phyloP scores from a whole-genome alignment of 2,797 vertebrate species.

The Hoplostethus atlanticus region DNA sequence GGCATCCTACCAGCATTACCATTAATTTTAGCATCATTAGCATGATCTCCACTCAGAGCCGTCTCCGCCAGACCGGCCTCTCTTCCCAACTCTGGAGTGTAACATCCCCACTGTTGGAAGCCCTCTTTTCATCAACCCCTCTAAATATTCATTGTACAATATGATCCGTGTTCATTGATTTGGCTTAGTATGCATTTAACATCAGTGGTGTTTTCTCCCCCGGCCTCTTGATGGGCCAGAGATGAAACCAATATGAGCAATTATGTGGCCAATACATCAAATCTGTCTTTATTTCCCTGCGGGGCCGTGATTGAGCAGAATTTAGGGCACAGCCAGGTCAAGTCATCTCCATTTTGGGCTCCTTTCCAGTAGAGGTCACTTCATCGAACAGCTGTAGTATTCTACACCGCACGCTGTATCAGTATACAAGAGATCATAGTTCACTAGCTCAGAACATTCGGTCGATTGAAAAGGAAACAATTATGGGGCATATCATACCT shows the following conservation, averaged over 20 bases:
- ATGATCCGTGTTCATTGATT: constrained; percentile 44
- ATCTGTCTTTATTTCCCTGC: constrained; percentile 29
- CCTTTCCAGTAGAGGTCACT: constrained; percentile 47
- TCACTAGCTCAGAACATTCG: neutral
- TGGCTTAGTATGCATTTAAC: constrained; percentile 46
- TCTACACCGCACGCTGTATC: constrained; percentile 15
- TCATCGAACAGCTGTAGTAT: neutral
- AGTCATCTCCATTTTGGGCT: constrained; percentile 28
- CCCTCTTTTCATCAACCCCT: constrained; percentile 37
- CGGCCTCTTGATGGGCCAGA: constrained; percentile 25
- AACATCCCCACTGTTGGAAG: constrained; percentile 57
- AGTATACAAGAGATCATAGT: constrained; percentile 8
- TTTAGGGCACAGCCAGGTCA: constrained; percentile 37
- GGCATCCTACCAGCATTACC: constrained; percentile 66
- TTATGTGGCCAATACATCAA: constrained; percentile 33
- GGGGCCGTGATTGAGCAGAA: constrained; percentile 27
- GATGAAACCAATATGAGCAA: constrained; percentile 27
- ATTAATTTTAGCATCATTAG: constrained; percentile 65
- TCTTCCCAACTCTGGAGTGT: constrained; percentile 57
- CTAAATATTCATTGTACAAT: constrained; percentile 61
- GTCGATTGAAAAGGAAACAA: neutral
- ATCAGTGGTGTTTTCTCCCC: constrained; percentile 30
- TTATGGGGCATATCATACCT: neutral
- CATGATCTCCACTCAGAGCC: constrained; percentile 72
- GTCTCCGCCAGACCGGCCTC: constrained; percentile 67